Evolutionary conservation across 2,797 vertebrate species (phyloP).

Genomic region (Mus minutoides): DNA sequence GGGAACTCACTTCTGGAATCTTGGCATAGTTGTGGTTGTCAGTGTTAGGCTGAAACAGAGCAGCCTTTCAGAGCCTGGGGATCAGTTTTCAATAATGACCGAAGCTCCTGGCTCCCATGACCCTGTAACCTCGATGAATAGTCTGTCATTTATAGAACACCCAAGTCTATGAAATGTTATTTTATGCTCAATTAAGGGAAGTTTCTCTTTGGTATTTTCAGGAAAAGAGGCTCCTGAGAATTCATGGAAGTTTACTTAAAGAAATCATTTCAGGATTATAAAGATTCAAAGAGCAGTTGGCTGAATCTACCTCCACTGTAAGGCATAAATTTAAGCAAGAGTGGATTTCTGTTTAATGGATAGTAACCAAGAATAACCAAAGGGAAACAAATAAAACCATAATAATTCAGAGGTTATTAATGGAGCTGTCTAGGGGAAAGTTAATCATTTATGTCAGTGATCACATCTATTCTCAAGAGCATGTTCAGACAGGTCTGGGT

Average conservation of each 20-base stretch:
- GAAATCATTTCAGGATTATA: conserved; percentile 70
- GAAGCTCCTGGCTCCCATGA: conserved; percentile 39
- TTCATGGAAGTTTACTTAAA: conserved; percentile 3
- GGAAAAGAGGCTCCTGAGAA: conserved; percentile 20
- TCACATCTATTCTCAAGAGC: conserved; percentile 46
- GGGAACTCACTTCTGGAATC: conserved; percentile 1
- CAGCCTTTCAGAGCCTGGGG: conserved; percentile 6
- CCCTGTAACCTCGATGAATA: conserved; percentile 47
- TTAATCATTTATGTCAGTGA: conserved; percentile 63
- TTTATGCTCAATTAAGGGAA: conserved; percentile 69
- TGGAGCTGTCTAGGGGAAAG: conserved; percentile 34
- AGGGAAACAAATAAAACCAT: conserved; percentile 60
- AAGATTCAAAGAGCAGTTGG: conserved; percentile 67
- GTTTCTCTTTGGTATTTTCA: conserved; percentile 49
- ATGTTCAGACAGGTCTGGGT: conserved; percentile 56
- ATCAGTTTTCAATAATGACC: conserved; percentile 32
- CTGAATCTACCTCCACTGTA: conserved; percentile 37
- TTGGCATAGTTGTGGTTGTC: not conserved
- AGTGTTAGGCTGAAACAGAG: not conserved
- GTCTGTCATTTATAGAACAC: conserved; percentile 45
- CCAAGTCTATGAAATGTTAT: conserved; percentile 50
- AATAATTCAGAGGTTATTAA: conserved; percentile 64
- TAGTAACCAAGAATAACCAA: conserved; percentile 71
- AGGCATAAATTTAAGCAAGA: conserved; percentile 69
- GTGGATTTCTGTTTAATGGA: conserved; percentile 69